Evolutionary conservation across 2,888 invertebrate genomes (phyloP).

Genomic region (Rhagonycha fulva): DNA sequence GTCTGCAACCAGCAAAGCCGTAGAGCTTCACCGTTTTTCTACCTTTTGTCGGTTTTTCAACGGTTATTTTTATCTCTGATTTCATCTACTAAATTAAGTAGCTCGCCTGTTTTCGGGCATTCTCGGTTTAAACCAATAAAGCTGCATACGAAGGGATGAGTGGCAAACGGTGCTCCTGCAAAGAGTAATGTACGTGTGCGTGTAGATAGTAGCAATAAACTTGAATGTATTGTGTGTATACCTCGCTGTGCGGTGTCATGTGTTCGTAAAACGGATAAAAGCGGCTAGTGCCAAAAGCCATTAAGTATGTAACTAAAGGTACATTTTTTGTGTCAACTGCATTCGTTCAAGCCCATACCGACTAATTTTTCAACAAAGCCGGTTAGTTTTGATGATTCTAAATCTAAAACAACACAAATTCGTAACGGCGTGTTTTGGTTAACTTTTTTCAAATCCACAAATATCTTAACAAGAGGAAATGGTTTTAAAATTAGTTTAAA

Average conservation of each 20-base stretch:
- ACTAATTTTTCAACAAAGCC: background rate
- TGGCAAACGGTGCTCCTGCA: slow-evolving; percentile 15
- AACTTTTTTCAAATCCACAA: background rate
- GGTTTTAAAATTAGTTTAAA: background rate
- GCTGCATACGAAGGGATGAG: slow-evolving; percentile 6
- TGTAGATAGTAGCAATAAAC: background rate
- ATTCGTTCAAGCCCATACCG: background rate
- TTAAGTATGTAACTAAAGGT: background rate
- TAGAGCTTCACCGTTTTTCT: background rate
- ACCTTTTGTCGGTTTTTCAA: background rate
- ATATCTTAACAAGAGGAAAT: background rate
- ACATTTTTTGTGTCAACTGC: background rate
- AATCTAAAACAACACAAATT: background rate
- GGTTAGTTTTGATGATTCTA: background rate
- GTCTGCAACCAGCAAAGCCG: background rate
- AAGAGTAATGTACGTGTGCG: slow-evolving; percentile 7
- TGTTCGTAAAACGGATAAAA: background rate
- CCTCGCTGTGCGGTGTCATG: slow-evolving; percentile 1
- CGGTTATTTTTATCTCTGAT: slow-evolving; percentile 23
- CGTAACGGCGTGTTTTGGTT: background rate
- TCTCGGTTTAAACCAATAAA: slow-evolving; percentile 5
- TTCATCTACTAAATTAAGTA: slow-evolving; percentile 12
- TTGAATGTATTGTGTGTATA: background rate
- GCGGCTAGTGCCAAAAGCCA: background rate
- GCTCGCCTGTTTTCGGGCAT: slow-evolving; percentile 11